Conservation (phyloP, 2,797 vertebrate genomes). For the Uromys caudimaculatus region DNA sequence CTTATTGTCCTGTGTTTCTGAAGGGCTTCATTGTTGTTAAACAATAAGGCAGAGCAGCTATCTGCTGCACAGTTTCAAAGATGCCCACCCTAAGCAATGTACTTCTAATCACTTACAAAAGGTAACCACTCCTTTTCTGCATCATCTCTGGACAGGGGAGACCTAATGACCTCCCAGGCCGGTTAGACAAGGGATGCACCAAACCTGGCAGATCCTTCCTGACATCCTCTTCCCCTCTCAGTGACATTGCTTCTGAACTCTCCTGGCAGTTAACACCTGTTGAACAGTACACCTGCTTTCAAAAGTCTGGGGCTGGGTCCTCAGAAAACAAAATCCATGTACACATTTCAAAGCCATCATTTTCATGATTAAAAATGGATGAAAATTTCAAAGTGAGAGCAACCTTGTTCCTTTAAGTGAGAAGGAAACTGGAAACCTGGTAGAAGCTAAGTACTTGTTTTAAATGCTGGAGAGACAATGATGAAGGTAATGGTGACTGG, state of each 20-base stretch:
- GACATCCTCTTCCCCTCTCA: neutral
- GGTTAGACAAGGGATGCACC: neutral
- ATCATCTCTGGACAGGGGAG: neutral
- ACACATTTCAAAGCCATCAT: conserved; percentile 13
- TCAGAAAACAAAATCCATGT: conserved; percentile 2
- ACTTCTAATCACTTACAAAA: conserved; percentile 18
- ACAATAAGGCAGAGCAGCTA: neutral
- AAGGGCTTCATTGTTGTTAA: neutral
- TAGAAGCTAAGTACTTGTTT: neutral
- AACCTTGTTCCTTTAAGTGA: neutral
- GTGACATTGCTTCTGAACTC: neutral
- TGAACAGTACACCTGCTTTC: neutral
- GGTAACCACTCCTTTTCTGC: neutral
- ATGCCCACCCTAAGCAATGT: neutral
- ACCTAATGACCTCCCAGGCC: neutral
- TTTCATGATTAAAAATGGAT: neutral
- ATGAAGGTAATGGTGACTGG: neutral
- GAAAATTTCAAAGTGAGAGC: neutral
- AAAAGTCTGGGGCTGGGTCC: neutral
- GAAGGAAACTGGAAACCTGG: neutral
- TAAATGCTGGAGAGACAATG: neutral
- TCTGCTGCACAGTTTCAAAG: neutral
- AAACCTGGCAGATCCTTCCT: neutral
- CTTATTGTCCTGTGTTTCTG: neutral
- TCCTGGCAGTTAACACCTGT: neutral